A percentile compares a stretch with the other conserved stretches of the same genome.
Evolutionary conservation across 2,888 invertebrate species (phyloP).

Genomic region (Andrena flavipes): DNA sequence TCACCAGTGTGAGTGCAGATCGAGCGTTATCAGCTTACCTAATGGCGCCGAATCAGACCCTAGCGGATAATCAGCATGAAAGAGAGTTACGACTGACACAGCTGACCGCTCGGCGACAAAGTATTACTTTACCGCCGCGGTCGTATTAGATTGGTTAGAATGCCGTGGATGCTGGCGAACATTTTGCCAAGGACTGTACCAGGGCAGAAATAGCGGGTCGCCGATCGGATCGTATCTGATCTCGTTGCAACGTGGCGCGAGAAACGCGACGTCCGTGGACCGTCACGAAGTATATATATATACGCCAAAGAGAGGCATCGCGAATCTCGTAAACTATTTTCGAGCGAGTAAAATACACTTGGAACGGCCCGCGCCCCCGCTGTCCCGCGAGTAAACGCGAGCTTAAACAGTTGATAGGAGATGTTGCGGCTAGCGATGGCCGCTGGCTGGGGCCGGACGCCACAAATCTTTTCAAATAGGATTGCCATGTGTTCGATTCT

Average conservation of each 20-base stretch:
- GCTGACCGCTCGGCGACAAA: conserved; percentile 32
- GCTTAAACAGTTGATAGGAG: not conserved
- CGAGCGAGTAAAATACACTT: conserved; percentile 20
- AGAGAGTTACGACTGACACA: not conserved
- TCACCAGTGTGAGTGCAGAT: not conserved
- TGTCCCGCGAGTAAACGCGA: not conserved
- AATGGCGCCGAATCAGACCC: not conserved
- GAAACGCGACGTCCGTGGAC: conserved; percentile 33
- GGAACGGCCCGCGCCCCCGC: not conserved
- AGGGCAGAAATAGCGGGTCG: conserved; percentile 66
- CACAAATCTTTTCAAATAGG: too few relatives aligned
- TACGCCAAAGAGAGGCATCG: conserved; percentile 24
- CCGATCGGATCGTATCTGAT: conserved; percentile 66
- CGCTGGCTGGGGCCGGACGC: too few relatives aligned
- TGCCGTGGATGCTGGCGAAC: not conserved
- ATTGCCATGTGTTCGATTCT: too few relatives aligned
- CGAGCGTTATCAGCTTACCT: conserved; percentile 6
- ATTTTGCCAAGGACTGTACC: conserved; percentile 63
- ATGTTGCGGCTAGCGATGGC: too few relatives aligned
- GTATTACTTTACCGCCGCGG: conserved; percentile 31
- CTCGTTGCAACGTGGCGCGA: conserved; percentile 51
- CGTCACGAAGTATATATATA: conserved; percentile 26
- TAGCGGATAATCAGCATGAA: conserved; percentile 3
- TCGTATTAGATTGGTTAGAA: not conserved
- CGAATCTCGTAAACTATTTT: conserved; percentile 51